Evolutionary conservation across 92 coral and sea anemone species (phyloP).

Genomic region (Blastomussa wellsi): DNA sequence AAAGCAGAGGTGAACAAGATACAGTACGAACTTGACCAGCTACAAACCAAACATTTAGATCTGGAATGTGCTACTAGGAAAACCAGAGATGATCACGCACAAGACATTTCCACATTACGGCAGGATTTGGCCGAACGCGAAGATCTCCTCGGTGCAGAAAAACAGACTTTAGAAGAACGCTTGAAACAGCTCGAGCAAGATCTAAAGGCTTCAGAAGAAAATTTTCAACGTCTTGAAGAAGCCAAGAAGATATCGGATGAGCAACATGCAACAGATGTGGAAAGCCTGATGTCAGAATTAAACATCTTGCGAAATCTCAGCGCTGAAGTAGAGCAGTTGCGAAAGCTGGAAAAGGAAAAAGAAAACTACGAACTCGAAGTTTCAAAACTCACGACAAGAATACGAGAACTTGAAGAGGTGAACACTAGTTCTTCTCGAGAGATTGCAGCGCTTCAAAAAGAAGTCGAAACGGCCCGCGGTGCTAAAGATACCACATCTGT

Average conservation of each 20-base stretch:
- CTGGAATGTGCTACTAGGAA: conserved; percentile 45
- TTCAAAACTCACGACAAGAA: conserved; percentile 46
- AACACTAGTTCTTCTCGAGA: conserved; percentile 66
- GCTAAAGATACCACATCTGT: conserved; percentile 3
- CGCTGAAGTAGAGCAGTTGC: conserved; percentile 47
- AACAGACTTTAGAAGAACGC: conserved; percentile 47
- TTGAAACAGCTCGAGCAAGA: conserved; percentile 41
- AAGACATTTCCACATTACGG: conserved; percentile 43
- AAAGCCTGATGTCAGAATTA: conserved; percentile 48
- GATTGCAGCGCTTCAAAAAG: conserved; percentile 64
- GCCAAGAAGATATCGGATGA: conserved; percentile 44
- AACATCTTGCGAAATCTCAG: conserved; percentile 46
- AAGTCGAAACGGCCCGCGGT: conserved; percentile 57
- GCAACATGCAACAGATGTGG: conserved; percentile 50
- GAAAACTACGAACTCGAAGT: conserved; percentile 68
- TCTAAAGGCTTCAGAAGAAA: conserved; percentile 40
- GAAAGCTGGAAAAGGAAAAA: conserved; percentile 63
- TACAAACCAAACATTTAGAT: conserved; percentile 33
- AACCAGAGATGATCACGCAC: conserved; percentile 33
- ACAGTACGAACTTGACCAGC: conserved; percentile 35
- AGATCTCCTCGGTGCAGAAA: conserved; percentile 40
- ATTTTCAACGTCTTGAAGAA: conserved; percentile 44
- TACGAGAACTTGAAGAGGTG: conserved; percentile 65
- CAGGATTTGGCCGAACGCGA: conserved; percentile 1
- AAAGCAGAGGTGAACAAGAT: conserved; percentile 44